phyloP scores from a whole-genome alignment of 2,888 invertebrate genomes.

The Pseudoips prasinana region DNA sequence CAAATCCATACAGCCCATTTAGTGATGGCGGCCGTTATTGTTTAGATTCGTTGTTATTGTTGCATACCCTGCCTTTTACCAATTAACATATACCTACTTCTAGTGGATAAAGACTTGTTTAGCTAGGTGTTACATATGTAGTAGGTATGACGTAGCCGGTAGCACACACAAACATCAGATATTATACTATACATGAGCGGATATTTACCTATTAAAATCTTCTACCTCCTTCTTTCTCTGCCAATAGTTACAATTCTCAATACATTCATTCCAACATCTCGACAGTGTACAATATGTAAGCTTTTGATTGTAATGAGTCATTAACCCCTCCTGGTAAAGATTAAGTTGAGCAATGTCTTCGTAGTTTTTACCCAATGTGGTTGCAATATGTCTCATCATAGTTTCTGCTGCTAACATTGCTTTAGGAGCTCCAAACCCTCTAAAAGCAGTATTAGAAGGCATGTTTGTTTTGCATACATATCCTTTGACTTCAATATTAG shows the following conservation, averaged over 20 bases:
- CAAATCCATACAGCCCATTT: too few relatives aligned
- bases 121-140: too few relatives aligned
- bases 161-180: too few relatives aligned
- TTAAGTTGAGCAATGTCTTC: conserved; percentile 86
- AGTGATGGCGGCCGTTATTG: too few relatives aligned
- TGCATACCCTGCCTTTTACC: too few relatives aligned
- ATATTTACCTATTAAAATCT: conserved; percentile 87
- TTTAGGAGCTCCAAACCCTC: conserved; percentile 96
- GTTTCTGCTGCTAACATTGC: conserved; percentile 92
- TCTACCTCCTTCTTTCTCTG: conserved; percentile 81
- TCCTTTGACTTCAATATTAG: conserved; percentile 85
- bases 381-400: conserved; percentile 89
- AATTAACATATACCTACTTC: too few relatives aligned
- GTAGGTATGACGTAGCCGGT: too few relatives aligned
- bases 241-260: conserved; percentile 84
- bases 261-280: conserved; percentile 90
- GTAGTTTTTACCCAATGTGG: conserved; percentile 83
- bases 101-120: too few relatives aligned
- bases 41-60: too few relatives aligned
- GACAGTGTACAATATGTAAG: conserved; percentile 87
- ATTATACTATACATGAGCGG: too few relatives aligned
- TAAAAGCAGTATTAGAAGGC: conserved; percentile 95
- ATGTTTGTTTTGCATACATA: conserved; percentile 93
- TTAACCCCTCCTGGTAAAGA: conserved; percentile 89
- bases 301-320: conserved; percentile 89